Conservation (phyloP, 1,140 invertebrate species). For the Chrysomallon squamiferum region DNA sequence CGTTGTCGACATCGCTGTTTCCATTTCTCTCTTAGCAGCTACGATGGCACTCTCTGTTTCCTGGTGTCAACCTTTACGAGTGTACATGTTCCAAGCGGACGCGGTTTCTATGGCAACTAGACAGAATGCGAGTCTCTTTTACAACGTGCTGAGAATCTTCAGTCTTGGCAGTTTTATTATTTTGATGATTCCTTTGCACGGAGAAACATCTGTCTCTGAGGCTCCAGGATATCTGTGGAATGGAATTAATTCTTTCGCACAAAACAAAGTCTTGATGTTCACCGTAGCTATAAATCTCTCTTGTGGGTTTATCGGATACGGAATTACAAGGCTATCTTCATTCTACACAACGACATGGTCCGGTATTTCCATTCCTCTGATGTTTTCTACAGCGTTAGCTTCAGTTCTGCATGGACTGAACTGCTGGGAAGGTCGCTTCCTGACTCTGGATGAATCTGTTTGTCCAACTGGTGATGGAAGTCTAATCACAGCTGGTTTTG, state of each 20-base stretch:
- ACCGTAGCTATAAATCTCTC: not conserved
- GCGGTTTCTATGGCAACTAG: not conserved
- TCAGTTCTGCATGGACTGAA: slow-evolving; percentile 6
- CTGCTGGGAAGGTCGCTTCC: slow-evolving; percentile 2
- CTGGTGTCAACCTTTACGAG: slow-evolving; percentile 19
- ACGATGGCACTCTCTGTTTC: slow-evolving; percentile 14
- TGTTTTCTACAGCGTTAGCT: slow-evolving; percentile 11
- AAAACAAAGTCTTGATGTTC: not conserved
- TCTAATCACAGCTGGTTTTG: slow-evolving; percentile 9
- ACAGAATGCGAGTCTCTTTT: slow-evolving; percentile 10
- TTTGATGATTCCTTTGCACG: slow-evolving; percentile 7
- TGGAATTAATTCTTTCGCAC: not conserved
- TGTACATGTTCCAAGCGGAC: slow-evolving; percentile 5
- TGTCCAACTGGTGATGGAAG: not conserved
- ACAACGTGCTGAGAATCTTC: slow-evolving; percentile 6
- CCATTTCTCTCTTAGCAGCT: slow-evolving; percentile 11
- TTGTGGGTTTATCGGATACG: slow-evolving; percentile 1
- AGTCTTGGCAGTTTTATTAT: slow-evolving; percentile 4
- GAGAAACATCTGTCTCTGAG: not conserved
- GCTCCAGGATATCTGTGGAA: slow-evolving; percentile 6
- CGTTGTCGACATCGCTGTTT: not conserved
- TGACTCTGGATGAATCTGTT: not conserved
- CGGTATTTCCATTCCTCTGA: slow-evolving; percentile 8
- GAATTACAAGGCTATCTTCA: slow-evolving; percentile 8
- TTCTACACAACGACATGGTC: slow-evolving; percentile 20